Percentiles rank a stretch among this genome's conserved stretches.
Conservation (phyloP, 2,113 vertebrate species). For the Eidolon helvum region DNA sequence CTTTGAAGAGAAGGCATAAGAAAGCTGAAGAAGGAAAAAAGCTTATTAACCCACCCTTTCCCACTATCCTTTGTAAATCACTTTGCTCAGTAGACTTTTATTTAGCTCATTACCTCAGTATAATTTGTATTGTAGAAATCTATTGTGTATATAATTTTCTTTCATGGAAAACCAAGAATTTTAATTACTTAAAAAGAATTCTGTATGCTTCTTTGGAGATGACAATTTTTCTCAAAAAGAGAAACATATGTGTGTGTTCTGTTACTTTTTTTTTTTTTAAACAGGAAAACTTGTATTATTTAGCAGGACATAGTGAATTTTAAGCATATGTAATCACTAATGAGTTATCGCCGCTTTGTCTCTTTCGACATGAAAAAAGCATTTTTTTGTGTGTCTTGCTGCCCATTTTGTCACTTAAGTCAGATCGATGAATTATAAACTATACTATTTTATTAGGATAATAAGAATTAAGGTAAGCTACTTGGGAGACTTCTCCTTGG, state of each 20-base stretch:
- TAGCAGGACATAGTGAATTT: not conserved
- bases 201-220: not conserved
- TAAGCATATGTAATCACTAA: slow-evolving; percentile 2
- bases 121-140: slow-evolving; percentile 14
- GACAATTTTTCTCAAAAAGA: slow-evolving; percentile 21
- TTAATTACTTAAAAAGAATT: slow-evolving; percentile 22
- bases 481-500: not conserved
- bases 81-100: not conserved
- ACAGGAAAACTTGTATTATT: not conserved
- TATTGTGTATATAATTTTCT: slow-evolving; percentile 11
- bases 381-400: not conserved
- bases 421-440: slow-evolving; percentile 51
- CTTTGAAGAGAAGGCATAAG: not conserved
- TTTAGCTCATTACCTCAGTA: not conserved
- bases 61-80: not conserved
- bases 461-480: slow-evolving; percentile 44
- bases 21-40: not conserved
- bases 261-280: not conserved
- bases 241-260: not conserved
- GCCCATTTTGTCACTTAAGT: not conserved
- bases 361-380: not conserved
- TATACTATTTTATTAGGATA: slow-evolving; percentile 16
- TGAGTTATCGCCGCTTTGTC: slow-evolving; percentile 15
- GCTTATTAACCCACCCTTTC: not conserved
- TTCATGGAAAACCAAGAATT: slow-evolving; percentile 14